phyloP scores from a whole-genome alignment of 2,888 invertebrate species.

The Listrodromus nycthemerus region DNA sequence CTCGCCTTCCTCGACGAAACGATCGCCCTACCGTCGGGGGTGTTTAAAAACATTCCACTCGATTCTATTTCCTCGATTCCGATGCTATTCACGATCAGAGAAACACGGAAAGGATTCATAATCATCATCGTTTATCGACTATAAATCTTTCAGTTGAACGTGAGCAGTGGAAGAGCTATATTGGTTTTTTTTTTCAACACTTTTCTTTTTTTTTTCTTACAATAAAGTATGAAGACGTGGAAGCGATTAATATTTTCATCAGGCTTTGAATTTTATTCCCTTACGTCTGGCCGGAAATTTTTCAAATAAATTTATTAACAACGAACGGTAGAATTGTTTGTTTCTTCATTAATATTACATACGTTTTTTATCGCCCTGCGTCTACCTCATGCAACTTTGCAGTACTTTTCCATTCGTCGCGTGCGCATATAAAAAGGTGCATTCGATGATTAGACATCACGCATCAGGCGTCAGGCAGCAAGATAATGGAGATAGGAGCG shows the following conservation, averaged over 20 bases:
- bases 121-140: slow-evolving; percentile 40
- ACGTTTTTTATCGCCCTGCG: background rate
- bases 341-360: too few species aligned
- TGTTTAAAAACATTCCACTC: slow-evolving; percentile 58
- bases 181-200: background rate
- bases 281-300: too few species aligned
- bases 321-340: too few species aligned
- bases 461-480: background rate
- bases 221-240: background rate
- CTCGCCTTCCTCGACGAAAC: slow-evolving; percentile 57
- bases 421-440: background rate
- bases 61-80: slow-evolving; percentile 41
- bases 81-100: slow-evolving; percentile 57
- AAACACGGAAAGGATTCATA: slow-evolving; percentile 64
- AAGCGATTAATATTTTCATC: background rate
- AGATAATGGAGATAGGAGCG: slow-evolving; percentile 18
- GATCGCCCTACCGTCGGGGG: slow-evolving; percentile 57
- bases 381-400: background rate
- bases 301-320: too few species aligned
- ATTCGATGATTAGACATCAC: background rate
- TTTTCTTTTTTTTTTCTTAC: too few species aligned
- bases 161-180: background rate
- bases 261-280: too few species aligned
- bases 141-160: slow-evolving; percentile 51
- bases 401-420: background rate